Evolutionary conservation across 2,113 vertebrate genomes (phyloP).

Genomic region (Hyaena hyaena): DNA sequence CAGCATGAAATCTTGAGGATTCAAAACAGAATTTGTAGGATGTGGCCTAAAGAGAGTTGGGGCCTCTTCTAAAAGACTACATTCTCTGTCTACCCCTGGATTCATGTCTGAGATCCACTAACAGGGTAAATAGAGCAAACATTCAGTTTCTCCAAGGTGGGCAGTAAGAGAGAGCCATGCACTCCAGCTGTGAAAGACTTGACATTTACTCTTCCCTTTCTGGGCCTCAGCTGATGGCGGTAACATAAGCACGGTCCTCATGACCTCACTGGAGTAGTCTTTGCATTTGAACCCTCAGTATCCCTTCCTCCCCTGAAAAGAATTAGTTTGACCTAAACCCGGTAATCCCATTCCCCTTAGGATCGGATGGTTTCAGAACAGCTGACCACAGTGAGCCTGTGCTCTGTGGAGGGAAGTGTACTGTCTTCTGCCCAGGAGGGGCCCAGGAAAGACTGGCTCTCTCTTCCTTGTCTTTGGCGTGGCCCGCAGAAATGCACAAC

Average conservation of each 20-base stretch:
- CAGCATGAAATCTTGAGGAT: slow-evolving; percentile 1
- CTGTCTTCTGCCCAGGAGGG: background rate
- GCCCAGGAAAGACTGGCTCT: fast-evolving
- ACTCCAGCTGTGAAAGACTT: slow-evolving; percentile 60
- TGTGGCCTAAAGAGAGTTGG: background rate
- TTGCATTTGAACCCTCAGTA: background rate
- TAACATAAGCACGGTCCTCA: background rate
- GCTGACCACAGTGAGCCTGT: background rate
- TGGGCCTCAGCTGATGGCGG: slow-evolving; percentile 68
- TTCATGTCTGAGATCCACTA: slow-evolving; percentile 37
- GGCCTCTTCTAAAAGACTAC: background rate
- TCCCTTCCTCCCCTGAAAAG: background rate
- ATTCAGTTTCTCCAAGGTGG: slow-evolving; percentile 65
- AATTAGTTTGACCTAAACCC: background rate
- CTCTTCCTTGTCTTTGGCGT: background rate
- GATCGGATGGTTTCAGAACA: background rate
- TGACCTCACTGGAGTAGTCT: background rate
- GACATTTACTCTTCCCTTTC: slow-evolving; percentile 70
- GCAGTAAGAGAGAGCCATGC: slow-evolving; percentile 49
- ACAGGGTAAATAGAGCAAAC: slow-evolving; percentile 57
- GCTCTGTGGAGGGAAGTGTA: background rate
- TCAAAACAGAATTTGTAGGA: background rate
- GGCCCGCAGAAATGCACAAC: background rate
- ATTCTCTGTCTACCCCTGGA: slow-evolving; percentile 35
- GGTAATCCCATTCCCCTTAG: background rate